These are phyloP conservation scores for Lithophane ornitopus DNA, from an alignment of 2,888 invertebrate genomes.

Conservation along the genomic window DNA sequence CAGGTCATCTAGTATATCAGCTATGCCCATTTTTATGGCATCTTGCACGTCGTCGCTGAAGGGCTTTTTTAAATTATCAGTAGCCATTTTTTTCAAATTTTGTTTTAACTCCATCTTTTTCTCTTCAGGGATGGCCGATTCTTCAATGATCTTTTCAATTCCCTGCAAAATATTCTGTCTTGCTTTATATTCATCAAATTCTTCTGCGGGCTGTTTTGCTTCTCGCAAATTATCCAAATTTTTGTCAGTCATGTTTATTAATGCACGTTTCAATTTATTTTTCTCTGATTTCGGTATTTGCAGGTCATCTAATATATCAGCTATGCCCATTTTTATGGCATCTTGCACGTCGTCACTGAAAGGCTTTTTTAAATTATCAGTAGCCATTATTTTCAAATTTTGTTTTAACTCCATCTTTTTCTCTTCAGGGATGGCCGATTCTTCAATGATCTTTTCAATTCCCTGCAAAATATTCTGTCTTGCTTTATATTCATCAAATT, in stretches of 20 bases:
- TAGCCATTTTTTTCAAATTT: slow-evolving; percentile 11
- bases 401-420: neutral
- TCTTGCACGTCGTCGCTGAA: neutral
- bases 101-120: neutral
- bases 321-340: slow-evolving; percentile 1
- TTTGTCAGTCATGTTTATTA: no score
- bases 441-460: neutral
- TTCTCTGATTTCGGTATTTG: neutral
- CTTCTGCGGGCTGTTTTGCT: neutral
- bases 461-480: slow-evolving; percentile 6
- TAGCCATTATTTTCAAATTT: neutral
- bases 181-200: neutral
- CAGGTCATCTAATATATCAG: slow-evolving; percentile 1
- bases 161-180: neutral
- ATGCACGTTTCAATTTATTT: no score
- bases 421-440: neutral
- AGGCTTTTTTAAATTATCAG: neutral
- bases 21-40: neutral
- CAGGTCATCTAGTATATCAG: neutral
- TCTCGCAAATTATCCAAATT: no score
- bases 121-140: neutral
- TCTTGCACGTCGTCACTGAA: neutral
- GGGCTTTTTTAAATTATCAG: neutral
- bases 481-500: neutral
- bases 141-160: neutral